phyloP scores from a whole-genome alignment of 2,797 vertebrate genomes.

The Enteromius radiatus region DNA sequence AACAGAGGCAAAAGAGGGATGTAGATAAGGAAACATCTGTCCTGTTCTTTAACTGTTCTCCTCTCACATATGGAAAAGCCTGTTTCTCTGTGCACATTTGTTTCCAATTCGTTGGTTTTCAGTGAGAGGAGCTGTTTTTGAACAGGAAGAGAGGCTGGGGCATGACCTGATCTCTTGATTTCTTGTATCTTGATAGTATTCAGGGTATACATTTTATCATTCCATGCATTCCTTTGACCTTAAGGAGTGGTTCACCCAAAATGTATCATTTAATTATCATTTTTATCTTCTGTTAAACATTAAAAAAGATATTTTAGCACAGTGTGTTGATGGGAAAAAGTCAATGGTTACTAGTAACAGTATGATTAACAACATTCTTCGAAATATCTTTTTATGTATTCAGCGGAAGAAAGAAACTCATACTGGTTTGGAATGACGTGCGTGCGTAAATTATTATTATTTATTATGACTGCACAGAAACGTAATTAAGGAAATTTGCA shows the following conservation, averaged over 20 bases:
- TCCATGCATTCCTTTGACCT: constrained; percentile 55
- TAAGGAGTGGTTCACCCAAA: constrained; percentile 9
- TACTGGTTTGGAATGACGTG: too few species aligned
- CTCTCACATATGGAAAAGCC: constrained; percentile 48
- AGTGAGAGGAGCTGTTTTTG: constrained; percentile 34
- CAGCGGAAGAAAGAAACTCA: not conserved
- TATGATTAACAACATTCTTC: not conserved
- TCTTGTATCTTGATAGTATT: constrained; percentile 61
- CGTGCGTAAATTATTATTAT: constrained; percentile 28
- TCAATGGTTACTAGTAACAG: not conserved
- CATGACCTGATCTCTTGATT: constrained; percentile 62
- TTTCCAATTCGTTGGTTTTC: constrained; percentile 54
- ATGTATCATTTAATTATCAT: not conserved
- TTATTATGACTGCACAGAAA: constrained; percentile 18
- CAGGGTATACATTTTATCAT: not conserved
- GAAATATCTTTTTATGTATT: not conserved
- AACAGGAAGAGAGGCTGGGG: constrained; percentile 29
- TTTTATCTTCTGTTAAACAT: not conserved
- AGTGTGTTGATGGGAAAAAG: not conserved
- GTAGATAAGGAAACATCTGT: constrained; percentile 56
- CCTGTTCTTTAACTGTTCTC: constrained; percentile 34
- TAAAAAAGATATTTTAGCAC: not conserved
- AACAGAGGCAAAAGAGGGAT: constrained; percentile 32
- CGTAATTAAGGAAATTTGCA: constrained; percentile 12
- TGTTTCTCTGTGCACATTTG: constrained; percentile 54